Evolutionary conservation across 2,888 invertebrate species (phyloP).

Genomic region (Homarus gammarus): DNA sequence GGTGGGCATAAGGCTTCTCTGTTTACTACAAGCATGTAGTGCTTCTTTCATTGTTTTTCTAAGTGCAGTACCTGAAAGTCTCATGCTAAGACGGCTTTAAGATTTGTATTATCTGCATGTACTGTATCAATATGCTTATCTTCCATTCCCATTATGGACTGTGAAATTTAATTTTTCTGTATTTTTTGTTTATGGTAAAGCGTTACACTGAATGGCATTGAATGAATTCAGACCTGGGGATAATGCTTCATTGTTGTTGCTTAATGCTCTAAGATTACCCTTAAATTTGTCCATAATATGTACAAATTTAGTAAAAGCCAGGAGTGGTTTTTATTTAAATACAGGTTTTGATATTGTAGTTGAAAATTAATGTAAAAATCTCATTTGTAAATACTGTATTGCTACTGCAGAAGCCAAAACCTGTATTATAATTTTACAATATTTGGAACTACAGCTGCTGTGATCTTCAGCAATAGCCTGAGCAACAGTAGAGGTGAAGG

Average conservation of each 20-base stretch:
- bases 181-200: too few species aligned
- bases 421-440: background rate
- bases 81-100: too few species aligned
- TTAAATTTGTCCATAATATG: background rate
- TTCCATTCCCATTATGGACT: too few species aligned
- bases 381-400: background rate
- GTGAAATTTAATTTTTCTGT: too few species aligned
- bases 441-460: conserved; percentile 52
- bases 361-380: background rate
- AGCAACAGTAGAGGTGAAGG: conserved; percentile 29
- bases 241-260: background rate
- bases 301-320: background rate
- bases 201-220: too few species aligned
- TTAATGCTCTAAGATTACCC: background rate
- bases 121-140: background rate
- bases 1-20: background rate
- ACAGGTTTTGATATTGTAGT: background rate
- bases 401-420: background rate
- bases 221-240: too few species aligned
- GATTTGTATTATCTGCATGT: background rate
- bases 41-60: background rate
- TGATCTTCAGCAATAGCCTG: conserved; percentile 64
- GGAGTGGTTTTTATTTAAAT: background rate
- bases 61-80: background rate
- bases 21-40: background rate